Evolutionary conservation across 2,888 invertebrate species (phyloP), one percentile per base, ranked within the genome.

Genomic region (Brenthis ino): DNA sequence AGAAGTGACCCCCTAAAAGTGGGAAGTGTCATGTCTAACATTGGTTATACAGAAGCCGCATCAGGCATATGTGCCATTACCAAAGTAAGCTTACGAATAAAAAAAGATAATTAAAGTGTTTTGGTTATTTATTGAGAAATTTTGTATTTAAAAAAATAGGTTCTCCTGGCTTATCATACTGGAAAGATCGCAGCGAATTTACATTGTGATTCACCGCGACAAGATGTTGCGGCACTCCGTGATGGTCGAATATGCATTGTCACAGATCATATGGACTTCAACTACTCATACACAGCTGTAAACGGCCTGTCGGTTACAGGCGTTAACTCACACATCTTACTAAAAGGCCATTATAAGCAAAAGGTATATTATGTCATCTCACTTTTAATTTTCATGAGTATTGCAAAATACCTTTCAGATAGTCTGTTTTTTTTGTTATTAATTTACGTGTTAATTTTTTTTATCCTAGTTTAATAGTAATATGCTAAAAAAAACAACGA

Each of bases 201-300:
- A 20, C 20, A 20, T 20, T 20, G 20, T 20, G 20, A 20, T 20
- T 20, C 20, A 0, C 95, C 96, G 0, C 88, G 94, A 3, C 82
- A 88, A 37, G 93, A 93, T 57, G 76, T 94, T 0, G 84, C 85
- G 28, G 93, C 93, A 33, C 77, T 95, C 13, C 85, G 86, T 3
- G 93, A 94, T 1, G 94, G 94, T 0, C 86, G 91, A 55, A 84
- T 94, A 51, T 78, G 90, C 77, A 92, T 96, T 8, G 92, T 96
- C 5, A 92, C 91, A 0, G 95, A 93, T 65, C 89, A 86, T 86
- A 93, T 81, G 69, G 89, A 77, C 0, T 95, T 95, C 88, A 81
- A 88, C 14, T 94, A 95, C 48, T 94, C 82, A 2, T 89, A 84
- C 61, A 75, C 81, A 1, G 91, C 86, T 28, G 77, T 91, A 20